phyloP scores from a whole-genome alignment of 1,140 invertebrate species.

The Holotrichia oblita region DNA sequence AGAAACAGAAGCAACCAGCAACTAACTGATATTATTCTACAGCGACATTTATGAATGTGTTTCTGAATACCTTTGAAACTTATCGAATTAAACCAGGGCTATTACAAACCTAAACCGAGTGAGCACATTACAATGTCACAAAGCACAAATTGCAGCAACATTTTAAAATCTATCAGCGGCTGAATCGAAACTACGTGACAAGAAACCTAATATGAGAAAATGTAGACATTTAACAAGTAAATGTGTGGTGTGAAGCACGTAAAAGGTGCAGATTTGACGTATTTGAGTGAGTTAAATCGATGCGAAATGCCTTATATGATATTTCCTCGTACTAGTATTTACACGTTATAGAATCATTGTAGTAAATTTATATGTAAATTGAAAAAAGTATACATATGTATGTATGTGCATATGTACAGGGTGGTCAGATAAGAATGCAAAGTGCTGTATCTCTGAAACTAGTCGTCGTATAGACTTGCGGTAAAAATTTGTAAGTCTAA shows the following conservation, averaged over 20 bases:
- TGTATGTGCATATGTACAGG: too few species aligned
- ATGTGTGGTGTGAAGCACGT: conserved; percentile 3
- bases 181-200: conserved; percentile 7
- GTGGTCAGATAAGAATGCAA: too few species aligned
- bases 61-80: too few species aligned
- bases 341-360: not conserved
- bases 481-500: too few species aligned
- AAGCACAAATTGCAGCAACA: conserved; percentile 17
- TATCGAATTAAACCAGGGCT: too few species aligned
- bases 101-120: too few species aligned
- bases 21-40: too few species aligned
- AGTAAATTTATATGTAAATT: not conserved
- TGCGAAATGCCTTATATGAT: not conserved
- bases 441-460: too few species aligned
- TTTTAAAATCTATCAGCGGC: conserved; percentile 23
- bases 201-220: not conserved
- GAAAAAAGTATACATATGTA: not conserved
- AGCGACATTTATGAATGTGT: too few species aligned
- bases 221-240: conserved; percentile 23
- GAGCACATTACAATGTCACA: not conserved
- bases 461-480: too few species aligned
- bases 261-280: conserved; percentile 22
- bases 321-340: not conserved
- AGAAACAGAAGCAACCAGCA: too few species aligned
- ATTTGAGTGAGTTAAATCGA: conserved; percentile 32